phyloP scores from a whole-genome alignment of 2,888 invertebrate species.

The Blastobasis adustella region DNA sequence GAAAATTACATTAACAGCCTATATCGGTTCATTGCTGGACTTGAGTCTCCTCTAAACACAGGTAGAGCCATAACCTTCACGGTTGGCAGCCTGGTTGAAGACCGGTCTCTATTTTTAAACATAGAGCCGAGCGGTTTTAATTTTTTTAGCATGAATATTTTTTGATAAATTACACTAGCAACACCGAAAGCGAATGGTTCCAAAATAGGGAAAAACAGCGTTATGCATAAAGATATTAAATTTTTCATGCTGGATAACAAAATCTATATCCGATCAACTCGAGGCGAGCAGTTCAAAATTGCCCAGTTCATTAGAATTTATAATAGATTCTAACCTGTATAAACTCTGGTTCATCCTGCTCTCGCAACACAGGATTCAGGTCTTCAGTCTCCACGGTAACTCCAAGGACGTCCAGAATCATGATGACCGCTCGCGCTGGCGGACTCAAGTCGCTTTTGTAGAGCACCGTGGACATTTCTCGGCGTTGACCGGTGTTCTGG shows the following conservation, averaged over 20 bases:
- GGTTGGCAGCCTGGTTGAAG: too few species aligned
- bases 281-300: neutral
- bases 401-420: conserved; percentile 47
- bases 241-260: neutral
- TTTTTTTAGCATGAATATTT: too few species aligned
- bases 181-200: neutral
- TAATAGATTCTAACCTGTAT: conserved; percentile 30
- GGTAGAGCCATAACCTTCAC: too few species aligned
- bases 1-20: too few species aligned
- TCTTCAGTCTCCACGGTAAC: conserved; percentile 32
- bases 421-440: conserved; percentile 53
- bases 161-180: neutral
- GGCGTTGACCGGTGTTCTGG: neutral
- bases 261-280: neutral
- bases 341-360: conserved; percentile 51
- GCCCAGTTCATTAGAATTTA: neutral
- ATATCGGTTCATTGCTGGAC: too few species aligned
- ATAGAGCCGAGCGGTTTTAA: too few species aligned
- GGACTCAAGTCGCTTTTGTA: conserved; percentile 53
- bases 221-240: neutral
- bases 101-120: too few species aligned
- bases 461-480: conserved; percentile 29
- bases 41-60: too few species aligned
- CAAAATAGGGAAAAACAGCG: neutral
- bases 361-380: conserved; percentile 47